Base-by-base conservation (phyloP, 2,113 vertebrate genomes). In the Phyllostomus discolor region DNA sequence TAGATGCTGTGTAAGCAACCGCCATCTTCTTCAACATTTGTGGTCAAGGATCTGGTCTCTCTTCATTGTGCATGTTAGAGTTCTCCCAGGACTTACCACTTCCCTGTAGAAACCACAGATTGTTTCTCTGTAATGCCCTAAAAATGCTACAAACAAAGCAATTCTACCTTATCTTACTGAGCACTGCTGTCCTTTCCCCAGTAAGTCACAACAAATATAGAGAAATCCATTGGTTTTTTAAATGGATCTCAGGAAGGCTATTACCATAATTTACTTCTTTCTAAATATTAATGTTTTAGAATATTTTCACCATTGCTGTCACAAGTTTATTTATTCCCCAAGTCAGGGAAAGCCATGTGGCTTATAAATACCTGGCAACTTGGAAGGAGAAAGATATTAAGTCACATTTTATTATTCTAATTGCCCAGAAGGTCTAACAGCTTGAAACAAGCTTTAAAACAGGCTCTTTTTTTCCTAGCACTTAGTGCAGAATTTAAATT, bases 341-440 rank as follows among this genome's bases (percentile, higher is more conserved):
- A 88, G 78, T 91, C 73, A 90, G 79, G 91, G n/a, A 95, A 91
- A 97, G 79, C 83, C 82, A 81, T 57, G 43, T 95, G 88, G 95
- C 67, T 95, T 96, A 95, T 91, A 97, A 97, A 96, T 70, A 89
- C 91, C 85, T 94, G 89, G 89, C 79, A 95, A 81, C 86, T 87
- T 93, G 79, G 93, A 95, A 75, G 64, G 20, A 94, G 86, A 96
- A 96, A 94, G 70, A 80, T 88, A 95, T 96, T 96, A 96, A 97
- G 95, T 97, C 33, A n/a, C 83, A 91, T 96, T 97, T 95, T 92
- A 97, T 97, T 97, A 97, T 97, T 94, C 97, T 98, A 97, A 97
- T 98, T 97, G 95, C 96, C 88, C 48, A 95, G 91, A 95, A 94
- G 91, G 75, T 91, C 96, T 96, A 97, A 97, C 97, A 97, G 97